Evolutionary conservation across 2,797 vertebrate species (phyloP), one percentile per base, ranked within the genome.

Genomic region (Cuculus canorus): DNA sequence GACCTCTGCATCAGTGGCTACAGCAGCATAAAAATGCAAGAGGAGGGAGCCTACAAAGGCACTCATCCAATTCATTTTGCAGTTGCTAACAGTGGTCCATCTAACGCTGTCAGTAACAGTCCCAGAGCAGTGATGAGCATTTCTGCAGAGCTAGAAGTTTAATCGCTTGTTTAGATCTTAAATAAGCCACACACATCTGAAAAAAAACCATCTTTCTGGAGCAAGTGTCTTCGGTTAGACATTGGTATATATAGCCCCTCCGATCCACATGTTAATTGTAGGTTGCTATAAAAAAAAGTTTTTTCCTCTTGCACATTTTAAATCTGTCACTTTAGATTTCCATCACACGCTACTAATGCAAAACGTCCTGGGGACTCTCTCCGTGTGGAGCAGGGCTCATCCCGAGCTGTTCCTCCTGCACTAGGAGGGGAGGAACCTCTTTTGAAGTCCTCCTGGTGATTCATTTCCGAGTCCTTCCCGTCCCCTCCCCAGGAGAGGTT

Each of bases 271-370:
- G 10, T 27, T 73, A 71, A 90, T 63, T 60, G 88, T 59, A 90
- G 82, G 86, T 82, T 79, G 61, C 93, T 75, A 72, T 82, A 73
- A 82, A 93, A 82, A 93, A 75, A 80, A 43, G 18, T 25, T 69
- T 90, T 80, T 79, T 47, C 64, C 90, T 80, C 59, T 90, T 93
- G 80, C 80, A 92, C 71, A 3, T 86, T 96, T 93, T 90, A 76
- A 93, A 95, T 63, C 89, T 76, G 86, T 88, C 91, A 54, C 48
- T 37, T 70, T 52, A 59, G 71, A 85, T 92, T 93, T 88, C 76
- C 93, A 60, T 72, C 93, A 71, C 75, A 5, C 11, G 33, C 86
- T 52, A 6, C 83, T 90, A 59, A 90, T 21, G 76, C 19, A 2
- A 82, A 85, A 82, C 7, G n/a, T 90, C 80, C 76, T 7, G 60